Evolutionary conservation across 2,888 invertebrate genomes (phyloP), one percentile per base, ranked within the genome.

Genomic region (Caenorhabditis sulstoni): DNA sequence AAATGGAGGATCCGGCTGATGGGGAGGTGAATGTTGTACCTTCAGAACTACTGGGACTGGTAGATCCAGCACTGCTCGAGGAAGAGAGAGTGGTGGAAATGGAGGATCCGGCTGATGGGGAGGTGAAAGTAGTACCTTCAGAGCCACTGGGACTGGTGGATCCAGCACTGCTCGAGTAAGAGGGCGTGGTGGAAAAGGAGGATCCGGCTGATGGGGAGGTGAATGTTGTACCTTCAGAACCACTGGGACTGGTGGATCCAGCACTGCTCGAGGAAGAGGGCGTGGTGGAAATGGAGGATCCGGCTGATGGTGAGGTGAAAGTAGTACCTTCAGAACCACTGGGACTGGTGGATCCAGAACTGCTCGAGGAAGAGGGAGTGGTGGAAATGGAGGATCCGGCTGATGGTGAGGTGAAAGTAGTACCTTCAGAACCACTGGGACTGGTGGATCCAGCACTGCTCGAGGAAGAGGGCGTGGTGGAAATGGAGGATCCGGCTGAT

Each of bases 301-400:
- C 18, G 41, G 5, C 3, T 2, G 41, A 16, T 20, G 41, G 2
- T 9, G 41, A 18, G 16, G 3, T 16, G 2, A 47, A 9, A n/a
- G 47, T 47, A 1, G 47, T 47, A 47, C 47, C 18, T 47, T 47
- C 47, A 3, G 47, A 47, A n/a, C 47, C n/a, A n/a, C 50, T 35
- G 18, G 52, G 3, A 11, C 9, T 9, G 8, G 41, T 29, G 8
- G 59, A 47, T 41, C 41, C 41, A n/a, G n/a, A n/a, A n/a, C n/a
- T n/a, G 41, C 2, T 41, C 7, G 7, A 8, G 47, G 16, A 16
- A 2, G 47, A 3, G 47, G 41, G 41, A 11, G 41, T 14, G 41
- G 41, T 41, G 7, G 41, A 41, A 11, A 14, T 4, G 41, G 14
- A 14, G 41, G 41, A 14, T 3, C 41, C 14, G 11, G 12, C 11